Percentiles rank a stretch among this genome's conserved stretches.
phyloP scores from a whole-genome alignment of 2,797 vertebrate genomes.

The Graptemys geographica region DNA sequence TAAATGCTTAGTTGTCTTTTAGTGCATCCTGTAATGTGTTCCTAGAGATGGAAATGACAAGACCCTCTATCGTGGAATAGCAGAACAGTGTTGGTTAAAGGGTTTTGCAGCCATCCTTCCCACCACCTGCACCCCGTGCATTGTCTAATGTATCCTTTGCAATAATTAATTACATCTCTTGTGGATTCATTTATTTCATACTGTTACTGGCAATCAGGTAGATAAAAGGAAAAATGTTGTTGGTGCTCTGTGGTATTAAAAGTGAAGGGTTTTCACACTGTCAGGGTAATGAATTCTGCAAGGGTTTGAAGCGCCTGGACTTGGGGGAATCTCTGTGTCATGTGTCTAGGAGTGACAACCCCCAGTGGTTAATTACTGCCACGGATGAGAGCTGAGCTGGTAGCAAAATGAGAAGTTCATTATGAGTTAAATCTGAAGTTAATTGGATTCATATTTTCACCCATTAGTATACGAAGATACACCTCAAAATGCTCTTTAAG shows the following conservation, averaged over 20 bases:
- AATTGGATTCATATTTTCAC: constrained; percentile 82
- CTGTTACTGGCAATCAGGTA: constrained; percentile 75
- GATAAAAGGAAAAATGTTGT: constrained; percentile 69
- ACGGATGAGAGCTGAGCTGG: constrained; percentile 81
- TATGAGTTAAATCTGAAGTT: constrained; percentile 85
- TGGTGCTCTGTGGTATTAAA: constrained; percentile 79
- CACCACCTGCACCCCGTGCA: constrained; percentile 30
- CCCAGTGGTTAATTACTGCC: constrained; percentile 88
- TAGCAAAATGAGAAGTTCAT: constrained; percentile 85
- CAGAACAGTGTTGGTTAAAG: background rate
- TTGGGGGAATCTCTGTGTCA: constrained; percentile 80
- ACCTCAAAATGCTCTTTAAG: constrained; percentile 59
- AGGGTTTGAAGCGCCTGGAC: constrained; percentile 81
- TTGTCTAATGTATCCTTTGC: constrained; percentile 58
- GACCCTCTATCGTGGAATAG: accelerated
- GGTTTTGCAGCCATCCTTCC: background rate
- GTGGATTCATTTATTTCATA: constrained; percentile 64
- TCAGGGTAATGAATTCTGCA: constrained; percentile 86
- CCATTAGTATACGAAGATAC: constrained; percentile 70
- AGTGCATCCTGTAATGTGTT: accelerated
- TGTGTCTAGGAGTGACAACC: constrained; percentile 86
- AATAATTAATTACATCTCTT: constrained; percentile 75
- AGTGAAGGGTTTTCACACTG: constrained; percentile 83
- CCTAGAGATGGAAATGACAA: accelerated
- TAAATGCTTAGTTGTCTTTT: background rate